Conservation (phyloP, 2,888 invertebrate genomes). For the Himalopsyche japonica region DNA sequence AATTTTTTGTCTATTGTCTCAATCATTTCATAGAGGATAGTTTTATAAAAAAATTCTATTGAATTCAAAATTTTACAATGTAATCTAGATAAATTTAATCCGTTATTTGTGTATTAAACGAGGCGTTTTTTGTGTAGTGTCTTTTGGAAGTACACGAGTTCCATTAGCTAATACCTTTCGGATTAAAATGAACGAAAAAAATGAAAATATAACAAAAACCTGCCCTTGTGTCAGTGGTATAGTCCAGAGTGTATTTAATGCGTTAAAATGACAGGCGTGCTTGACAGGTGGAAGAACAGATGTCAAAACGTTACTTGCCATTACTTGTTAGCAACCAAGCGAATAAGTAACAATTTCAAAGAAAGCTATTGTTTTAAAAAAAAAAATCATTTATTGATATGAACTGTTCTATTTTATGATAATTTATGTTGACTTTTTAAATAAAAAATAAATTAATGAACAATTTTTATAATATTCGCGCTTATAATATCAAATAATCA, state of each 20-base stretch:
- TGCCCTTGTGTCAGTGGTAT: not conserved
- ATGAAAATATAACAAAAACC: slow-evolving; percentile 1
- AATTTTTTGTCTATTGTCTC: no score
- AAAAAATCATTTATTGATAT: not conserved
- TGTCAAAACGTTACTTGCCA: slow-evolving; percentile 22
- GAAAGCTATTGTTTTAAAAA: not conserved
- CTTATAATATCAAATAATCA: no score
- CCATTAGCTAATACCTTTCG: slow-evolving; percentile 33
- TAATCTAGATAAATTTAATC: not conserved
- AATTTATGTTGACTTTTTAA: no score
- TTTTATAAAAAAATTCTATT: no score
- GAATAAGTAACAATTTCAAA: not conserved
- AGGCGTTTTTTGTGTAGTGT: not conserved
- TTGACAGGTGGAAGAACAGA: slow-evolving; percentile 24
- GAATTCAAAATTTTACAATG: not conserved
- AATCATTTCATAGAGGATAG: no score
- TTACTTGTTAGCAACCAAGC: not conserved
- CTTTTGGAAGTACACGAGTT: not conserved
- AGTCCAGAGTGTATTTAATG: slow-evolving; percentile 16
- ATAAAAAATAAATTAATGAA: no score
- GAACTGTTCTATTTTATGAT: no score
- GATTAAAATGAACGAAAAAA: slow-evolving; percentile 23
- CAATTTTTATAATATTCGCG: no score
- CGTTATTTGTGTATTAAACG: not conserved
- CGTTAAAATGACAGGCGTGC: slow-evolving; percentile 1